These are phyloP conservation scores for Drosophila carrolli DNA, from an alignment of 1,140 invertebrate genomes.

Conservation along the genomic window DNA sequence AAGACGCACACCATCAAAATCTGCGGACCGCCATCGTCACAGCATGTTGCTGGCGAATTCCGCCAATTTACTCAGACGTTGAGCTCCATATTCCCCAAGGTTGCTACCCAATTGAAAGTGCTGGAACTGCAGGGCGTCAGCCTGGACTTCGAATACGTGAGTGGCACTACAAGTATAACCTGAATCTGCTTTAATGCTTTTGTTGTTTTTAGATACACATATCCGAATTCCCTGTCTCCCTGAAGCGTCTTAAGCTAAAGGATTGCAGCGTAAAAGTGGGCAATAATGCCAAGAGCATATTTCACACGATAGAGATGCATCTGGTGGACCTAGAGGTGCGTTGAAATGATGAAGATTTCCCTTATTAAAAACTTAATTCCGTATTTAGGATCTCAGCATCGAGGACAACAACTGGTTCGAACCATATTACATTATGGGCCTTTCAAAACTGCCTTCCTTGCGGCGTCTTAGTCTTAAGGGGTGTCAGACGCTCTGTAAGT, in stretches of 20 bases:
- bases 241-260: conserved; percentile 86
- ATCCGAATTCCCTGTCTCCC: conserved; percentile 86
- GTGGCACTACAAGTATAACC: neutral
- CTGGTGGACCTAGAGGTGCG: conserved; percentile 87
- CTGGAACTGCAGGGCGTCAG: conserved; percentile 86
- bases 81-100: conserved; percentile 71
- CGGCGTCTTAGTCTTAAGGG: conserved; percentile 87
- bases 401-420: conserved; percentile 90
- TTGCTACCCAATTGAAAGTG: conserved; percentile 82
- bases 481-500: conserved; percentile 88
- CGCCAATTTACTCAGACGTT: conserved; percentile 71
- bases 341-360: neutral
- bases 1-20: conserved; percentile 85
- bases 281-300: conserved; percentile 85
- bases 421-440: conserved; percentile 88
- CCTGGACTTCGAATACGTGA: conserved; percentile 85
- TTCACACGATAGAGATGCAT: conserved; percentile 86
- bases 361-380: neutral
- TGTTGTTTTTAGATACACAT: conserved; percentile 84
- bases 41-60: conserved; percentile 72
- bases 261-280: conserved; percentile 85
- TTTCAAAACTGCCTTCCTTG: conserved; percentile 89
- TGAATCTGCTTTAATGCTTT: neutral
- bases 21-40: conserved; percentile 72
- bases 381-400: conserved; percentile 87